These are phyloP conservation scores for Melanogrammus aeglefinus DNA, from an alignment of 2,797 vertebrate species.

Conservation along the genomic window DNA sequence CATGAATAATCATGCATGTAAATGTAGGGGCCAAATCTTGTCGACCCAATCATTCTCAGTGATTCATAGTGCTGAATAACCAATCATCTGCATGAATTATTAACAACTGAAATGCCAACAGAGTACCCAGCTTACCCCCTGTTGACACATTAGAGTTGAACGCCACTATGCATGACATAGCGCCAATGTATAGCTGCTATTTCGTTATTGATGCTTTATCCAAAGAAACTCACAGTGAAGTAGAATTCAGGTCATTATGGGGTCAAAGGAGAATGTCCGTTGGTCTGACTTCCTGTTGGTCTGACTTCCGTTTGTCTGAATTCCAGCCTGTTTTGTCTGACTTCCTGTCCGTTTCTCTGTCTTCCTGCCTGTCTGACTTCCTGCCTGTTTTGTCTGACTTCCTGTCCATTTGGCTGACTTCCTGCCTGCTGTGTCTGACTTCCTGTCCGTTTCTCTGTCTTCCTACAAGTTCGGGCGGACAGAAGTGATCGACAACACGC, in stretches of 20 bases:
- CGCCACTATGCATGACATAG: not conserved
- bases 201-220: not conserved
- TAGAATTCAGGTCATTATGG: not conserved
- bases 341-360: slow-evolving; percentile 27
- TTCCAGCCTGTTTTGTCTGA: not conserved
- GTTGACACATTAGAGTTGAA: slow-evolving; percentile 40
- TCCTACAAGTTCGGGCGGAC: slow-evolving; percentile 88
- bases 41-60: slow-evolving; percentile 45
- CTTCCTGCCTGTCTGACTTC: slow-evolving; percentile 17
- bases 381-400: not conserved
- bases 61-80: slow-evolving; percentile 50
- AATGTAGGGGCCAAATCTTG: slow-evolving; percentile 42
- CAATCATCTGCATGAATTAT: slow-evolving; percentile 47
- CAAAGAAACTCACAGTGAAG: not conserved
- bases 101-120: slow-evolving; percentile 61
- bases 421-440: not conserved
- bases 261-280: not conserved
- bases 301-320: not conserved
- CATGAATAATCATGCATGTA: slow-evolving; percentile 63
- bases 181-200: not conserved
- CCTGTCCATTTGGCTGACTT: not conserved
- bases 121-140: slow-evolving; percentile 42
- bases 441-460: not conserved
- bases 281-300: not conserved
- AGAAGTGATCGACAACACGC: slow-evolving; percentile 97